These are phyloP conservation scores for Notamacropus eugenii DNA, from an alignment of 2,797 vertebrate species.

Conservation along the genomic window DNA sequence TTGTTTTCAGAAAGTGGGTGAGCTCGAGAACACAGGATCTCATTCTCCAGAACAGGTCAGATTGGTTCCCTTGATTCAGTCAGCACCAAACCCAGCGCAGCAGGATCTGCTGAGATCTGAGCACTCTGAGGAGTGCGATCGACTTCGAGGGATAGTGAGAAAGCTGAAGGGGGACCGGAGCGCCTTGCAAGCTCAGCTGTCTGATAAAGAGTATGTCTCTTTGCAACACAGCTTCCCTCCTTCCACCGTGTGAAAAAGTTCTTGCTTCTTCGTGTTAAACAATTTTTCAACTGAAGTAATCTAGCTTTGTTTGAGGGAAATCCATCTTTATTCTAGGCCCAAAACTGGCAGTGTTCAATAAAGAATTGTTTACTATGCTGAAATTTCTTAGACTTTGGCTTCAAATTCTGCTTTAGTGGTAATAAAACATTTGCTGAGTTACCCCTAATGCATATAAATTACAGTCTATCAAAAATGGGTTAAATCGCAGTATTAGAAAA, in stretches of 20 bases:
- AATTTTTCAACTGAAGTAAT: not conserved
- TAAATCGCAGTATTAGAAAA: not conserved
- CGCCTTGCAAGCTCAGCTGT: constrained; percentile 85
- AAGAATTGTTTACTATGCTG: too few species aligned
- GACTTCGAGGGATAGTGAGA: constrained; percentile 81
- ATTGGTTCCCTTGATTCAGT: constrained; percentile 11
- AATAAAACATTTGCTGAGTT: not conserved
- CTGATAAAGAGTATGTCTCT: constrained; percentile 88
- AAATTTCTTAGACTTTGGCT: not conserved
- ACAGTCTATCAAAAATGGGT: not conserved
- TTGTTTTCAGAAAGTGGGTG: constrained; percentile 79
- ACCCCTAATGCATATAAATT: not conserved
- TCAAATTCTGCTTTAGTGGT: not conserved
- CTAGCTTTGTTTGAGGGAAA: not conserved
- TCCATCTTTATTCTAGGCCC: not conserved
- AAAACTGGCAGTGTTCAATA: rapidly evolving
- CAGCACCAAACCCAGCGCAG: constrained; percentile 76
- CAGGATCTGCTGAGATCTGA: constrained; percentile 56
- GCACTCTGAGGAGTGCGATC: constrained; percentile 75
- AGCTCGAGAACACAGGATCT: constrained; percentile 68
- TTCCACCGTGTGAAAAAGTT: not conserved
- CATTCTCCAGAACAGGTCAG: constrained; percentile 50
- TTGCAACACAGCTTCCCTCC: not conserved
- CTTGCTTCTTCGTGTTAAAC: not conserved
- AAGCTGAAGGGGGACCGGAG: constrained; percentile 86